Base-by-base conservation (phyloP, 2,113 vertebrate genomes). In the Phocoena phocoena region DNA sequence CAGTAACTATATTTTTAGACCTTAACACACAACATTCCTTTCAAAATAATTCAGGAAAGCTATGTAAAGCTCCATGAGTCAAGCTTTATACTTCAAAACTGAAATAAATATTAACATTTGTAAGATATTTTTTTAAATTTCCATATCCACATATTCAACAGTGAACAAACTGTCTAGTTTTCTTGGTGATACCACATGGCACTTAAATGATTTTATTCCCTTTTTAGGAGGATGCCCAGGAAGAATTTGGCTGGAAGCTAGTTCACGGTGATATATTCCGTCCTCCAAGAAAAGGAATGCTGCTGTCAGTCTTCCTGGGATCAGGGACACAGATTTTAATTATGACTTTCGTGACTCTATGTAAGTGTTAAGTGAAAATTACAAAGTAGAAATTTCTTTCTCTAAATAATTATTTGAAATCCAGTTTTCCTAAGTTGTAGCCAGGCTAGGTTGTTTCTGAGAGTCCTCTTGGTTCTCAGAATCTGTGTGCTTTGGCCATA, bases 331-430 rank as follows among this genome's bases (percentile, higher is more conserved):
- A 99, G 98, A 99, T 99, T 98, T 99, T 99, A 98, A 99, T 99
- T 98, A 99, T 99, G 99, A 99, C 99, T 92, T 99, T 99, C 98
- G 99, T 99, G 98, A 99, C 99, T 6, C 98, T 99, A 0, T 99
- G 99, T 99, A 99, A 99, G 99, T 98, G 93, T 93, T 60, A 81
- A 88, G 9, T 60, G 88, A 44, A 93, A 41, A 44, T 93, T 82
- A 14, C 60, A 58, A 89, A 76, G 17, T 93, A 88, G 44, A 95
- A 89, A 90, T 58, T 96, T n/a, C 38, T 84, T 95, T 84, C 74
- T 80, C 25, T 93, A 25, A 83, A n/a, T 97, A 77, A 60, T 86
- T 76, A 62, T 21, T 88, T 92, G 88, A 95, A 93, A 93, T 86
- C 33, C 12, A 87, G 36, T 86, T 90, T 97, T 96, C 41, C 71